Percentiles rank a stretch among this genome's conserved stretches.
Evolutionary conservation across 2,113 vertebrate genomes (phyloP).

Genomic region (Lepisosteus osseus): DNA sequence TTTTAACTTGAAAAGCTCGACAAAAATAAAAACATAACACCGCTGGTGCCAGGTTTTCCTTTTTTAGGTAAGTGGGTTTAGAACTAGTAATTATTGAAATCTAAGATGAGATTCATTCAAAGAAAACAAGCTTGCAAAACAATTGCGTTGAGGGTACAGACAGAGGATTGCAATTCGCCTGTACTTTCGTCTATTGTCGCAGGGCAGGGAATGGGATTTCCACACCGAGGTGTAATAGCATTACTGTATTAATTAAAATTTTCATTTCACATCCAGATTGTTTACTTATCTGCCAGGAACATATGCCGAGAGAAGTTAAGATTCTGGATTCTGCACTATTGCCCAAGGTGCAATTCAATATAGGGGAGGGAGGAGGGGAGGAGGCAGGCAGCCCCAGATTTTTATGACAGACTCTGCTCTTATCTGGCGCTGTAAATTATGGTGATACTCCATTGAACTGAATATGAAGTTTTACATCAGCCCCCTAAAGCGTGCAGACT

Average conservation of each 20-base stretch:
- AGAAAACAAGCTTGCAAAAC: slow-evolving; percentile 66
- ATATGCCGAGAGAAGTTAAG: slow-evolving; percentile 95
- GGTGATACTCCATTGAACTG: slow-evolving; percentile 90
- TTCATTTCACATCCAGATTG: slow-evolving; percentile 98
- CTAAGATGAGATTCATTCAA: slow-evolving; percentile 64
- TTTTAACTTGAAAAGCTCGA: slow-evolving; percentile 22
- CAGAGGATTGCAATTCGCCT: slow-evolving; percentile 66
- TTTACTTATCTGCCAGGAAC: slow-evolving; percentile 99
- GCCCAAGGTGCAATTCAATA: slow-evolving; percentile 95
- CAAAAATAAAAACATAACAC: slow-evolving; percentile 37
- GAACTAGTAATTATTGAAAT: slow-evolving; percentile 57
- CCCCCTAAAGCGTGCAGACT: slow-evolving; percentile 78
- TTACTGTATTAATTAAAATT: slow-evolving; percentile 98
- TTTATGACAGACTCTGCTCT: slow-evolving; percentile 86
- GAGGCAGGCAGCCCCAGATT: slow-evolving; percentile 65
- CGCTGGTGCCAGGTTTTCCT: slow-evolving; percentile 27
- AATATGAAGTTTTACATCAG: slow-evolving; percentile 83
- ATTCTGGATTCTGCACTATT: slow-evolving; percentile 93
- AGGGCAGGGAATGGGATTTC: slow-evolving; percentile 83
- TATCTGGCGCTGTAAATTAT: slow-evolving; percentile 92
- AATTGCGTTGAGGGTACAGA: slow-evolving; percentile 67
- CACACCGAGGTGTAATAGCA: slow-evolving; percentile 88
- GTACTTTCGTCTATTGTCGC: slow-evolving; percentile 73
- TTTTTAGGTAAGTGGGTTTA: slow-evolving; percentile 33
- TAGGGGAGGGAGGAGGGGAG: slow-evolving; percentile 51